These are phyloP conservation scores for Nycticryphes semicollaris DNA, from an alignment of 2,113 vertebrate species.

Conservation along the genomic window DNA sequence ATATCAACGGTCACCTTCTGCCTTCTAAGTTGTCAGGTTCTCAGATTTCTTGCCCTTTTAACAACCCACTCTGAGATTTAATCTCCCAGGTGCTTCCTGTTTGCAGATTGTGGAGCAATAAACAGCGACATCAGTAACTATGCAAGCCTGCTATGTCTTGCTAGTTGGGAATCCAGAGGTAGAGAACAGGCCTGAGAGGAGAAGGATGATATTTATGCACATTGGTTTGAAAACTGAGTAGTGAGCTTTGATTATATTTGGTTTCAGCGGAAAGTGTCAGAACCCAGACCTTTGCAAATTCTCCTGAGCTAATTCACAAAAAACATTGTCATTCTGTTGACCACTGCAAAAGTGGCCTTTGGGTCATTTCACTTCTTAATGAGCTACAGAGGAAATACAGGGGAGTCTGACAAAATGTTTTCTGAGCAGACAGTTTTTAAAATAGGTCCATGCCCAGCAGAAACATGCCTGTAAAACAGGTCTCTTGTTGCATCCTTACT, in stretches of 20 bases:
- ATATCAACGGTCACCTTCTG: neutral
- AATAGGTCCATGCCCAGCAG: neutral
- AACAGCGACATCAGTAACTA: constrained; percentile 10
- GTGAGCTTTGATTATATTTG: neutral
- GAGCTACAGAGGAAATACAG: neutral
- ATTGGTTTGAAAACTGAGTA: neutral
- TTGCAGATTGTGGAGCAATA: constrained; percentile 38
- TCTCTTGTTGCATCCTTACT: neutral
- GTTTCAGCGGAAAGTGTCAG: neutral
- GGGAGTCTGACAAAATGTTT: neutral
- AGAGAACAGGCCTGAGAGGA: neutral
- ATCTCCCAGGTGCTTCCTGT: constrained; percentile 65
- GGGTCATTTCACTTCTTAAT: neutral
- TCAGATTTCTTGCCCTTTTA: constrained; percentile 45
- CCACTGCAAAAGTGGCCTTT: neutral
- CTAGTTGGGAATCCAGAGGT: neutral
- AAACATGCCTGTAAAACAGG: neutral
- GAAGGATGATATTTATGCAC: neutral
- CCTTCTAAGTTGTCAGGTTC: neutral
- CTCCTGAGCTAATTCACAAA: neutral
- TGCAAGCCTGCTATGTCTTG: neutral
- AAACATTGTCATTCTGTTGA: neutral
- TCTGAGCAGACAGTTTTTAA: neutral
- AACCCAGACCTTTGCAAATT: neutral
- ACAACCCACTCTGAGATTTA: constrained; percentile 32